phyloP scores from a whole-genome alignment of 2,113 vertebrate genomes.

The Brachyhypopomus occidentalis region DNA sequence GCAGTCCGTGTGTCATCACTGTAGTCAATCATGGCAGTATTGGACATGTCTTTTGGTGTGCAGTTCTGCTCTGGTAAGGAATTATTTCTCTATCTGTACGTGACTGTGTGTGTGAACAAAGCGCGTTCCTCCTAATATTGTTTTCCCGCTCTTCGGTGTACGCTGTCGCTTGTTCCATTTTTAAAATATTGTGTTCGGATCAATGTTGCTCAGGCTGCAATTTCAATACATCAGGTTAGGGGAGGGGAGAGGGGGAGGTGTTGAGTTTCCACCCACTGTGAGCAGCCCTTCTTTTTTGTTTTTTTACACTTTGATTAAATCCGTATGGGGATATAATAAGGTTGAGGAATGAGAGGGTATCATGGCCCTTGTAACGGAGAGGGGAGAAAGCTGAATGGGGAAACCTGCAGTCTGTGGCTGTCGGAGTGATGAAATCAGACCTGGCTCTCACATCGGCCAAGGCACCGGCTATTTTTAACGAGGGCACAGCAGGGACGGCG shows the following conservation, averaged over 20 bases:
- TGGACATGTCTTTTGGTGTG: neutral
- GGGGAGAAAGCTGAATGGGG: slow-evolving; percentile 46
- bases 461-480: slow-evolving; percentile 70
- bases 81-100: slow-evolving; percentile 28
- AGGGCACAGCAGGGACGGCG: slow-evolving; percentile 63
- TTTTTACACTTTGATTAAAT: neutral
- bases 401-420: slow-evolving; percentile 52
- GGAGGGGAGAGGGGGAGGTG: neutral
- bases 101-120: slow-evolving; percentile 33
- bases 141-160: neutral
- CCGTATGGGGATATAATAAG: neutral
- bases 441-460: slow-evolving; percentile 54
- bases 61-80: slow-evolving; percentile 11
- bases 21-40: neutral
- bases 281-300: slow-evolving; percentile 10
- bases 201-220: slow-evolving; percentile 20
- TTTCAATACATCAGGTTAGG: slow-evolving; percentile 13
- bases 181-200: slow-evolving; percentile 32
- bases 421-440: slow-evolving; percentile 57
- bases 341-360: neutral
- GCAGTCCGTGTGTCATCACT: neutral
- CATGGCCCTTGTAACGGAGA: slow-evolving; percentile 14
- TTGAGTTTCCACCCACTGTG: slow-evolving; percentile 14
- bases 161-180: slow-evolving; percentile 19
- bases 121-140: slow-evolving; percentile 14